Conservation (phyloP, 37 sponge, comb jelly and placozoan genomes). For the Crambe crambe region DNA sequence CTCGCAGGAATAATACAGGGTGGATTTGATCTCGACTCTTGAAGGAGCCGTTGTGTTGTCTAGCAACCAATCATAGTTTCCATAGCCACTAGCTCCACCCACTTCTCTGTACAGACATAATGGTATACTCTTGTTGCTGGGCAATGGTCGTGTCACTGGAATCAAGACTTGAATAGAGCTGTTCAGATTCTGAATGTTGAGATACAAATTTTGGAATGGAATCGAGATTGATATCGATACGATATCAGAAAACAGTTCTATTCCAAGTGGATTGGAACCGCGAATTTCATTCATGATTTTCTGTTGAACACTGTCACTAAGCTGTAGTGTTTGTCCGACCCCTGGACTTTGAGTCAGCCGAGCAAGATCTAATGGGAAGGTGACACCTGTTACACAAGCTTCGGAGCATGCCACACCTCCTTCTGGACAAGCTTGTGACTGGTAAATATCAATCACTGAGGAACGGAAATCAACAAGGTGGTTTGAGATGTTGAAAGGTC, state of each 20-base stretch:
- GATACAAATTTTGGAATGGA: conserved; percentile 32
- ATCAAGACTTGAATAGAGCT: conserved; percentile 32
- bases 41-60: conserved; percentile 31
- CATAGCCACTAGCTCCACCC: conserved; percentile 25
- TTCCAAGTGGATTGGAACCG: conserved; percentile 27
- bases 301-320: conserved; percentile 3
- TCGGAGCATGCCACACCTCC: conserved; percentile 32
- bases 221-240: conserved; percentile 42
- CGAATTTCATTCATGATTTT: conserved; percentile 23
- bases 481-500: conserved; percentile 22
- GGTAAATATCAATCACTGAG: not conserved
- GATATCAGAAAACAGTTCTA: conserved; percentile 38
- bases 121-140: conserved; percentile 3
- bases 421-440: conserved; percentile 16
- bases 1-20: conserved; percentile 18
- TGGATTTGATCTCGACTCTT: not conserved
- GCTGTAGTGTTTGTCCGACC: not conserved
- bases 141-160: conserved; percentile 9
- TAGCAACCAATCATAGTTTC: conserved; percentile 30
- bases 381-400: conserved; percentile 15
- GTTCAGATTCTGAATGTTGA: conserved; percentile 12
- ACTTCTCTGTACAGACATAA: conserved; percentile 65
- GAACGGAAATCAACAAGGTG: conserved; percentile 21
- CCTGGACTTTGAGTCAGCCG: not conserved
- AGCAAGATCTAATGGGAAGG: conserved; percentile 19